Percentiles rank a stretch among this genome's conserved stretches.
These are phyloP conservation scores for Karalla daura DNA, from an alignment of 2,797 vertebrate genomes.

Conservation along the genomic window DNA sequence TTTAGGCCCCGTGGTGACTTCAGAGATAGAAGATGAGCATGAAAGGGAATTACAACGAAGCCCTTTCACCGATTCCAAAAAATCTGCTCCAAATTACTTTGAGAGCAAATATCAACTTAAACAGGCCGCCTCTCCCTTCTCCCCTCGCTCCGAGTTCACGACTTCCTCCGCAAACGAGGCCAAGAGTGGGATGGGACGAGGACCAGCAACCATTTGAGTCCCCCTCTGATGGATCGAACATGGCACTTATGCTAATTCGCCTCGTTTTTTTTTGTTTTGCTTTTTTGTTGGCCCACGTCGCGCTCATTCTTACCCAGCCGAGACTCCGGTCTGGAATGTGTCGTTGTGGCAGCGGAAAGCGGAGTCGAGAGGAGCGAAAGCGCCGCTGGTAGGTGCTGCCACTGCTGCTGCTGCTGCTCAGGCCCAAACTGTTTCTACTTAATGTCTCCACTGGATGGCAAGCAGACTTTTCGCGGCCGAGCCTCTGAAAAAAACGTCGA, in stretches of 20 bases:
- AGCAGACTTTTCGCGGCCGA: constrained; percentile 24
- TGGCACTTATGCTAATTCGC: constrained; percentile 93
- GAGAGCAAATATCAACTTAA: constrained; percentile 89
- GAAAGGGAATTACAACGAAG: constrained; percentile 91
- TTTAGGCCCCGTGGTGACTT: constrained; percentile 85
- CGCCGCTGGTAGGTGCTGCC: constrained; percentile 45
- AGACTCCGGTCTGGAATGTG: constrained; percentile 77
- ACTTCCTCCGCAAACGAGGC: constrained; percentile 87
- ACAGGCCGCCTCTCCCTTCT: constrained; percentile 83
- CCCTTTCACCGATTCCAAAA: constrained; percentile 84
- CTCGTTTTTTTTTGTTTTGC: no score
- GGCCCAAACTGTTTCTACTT: constrained; percentile 34
- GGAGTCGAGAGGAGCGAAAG: no score
- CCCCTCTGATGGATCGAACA: constrained; percentile 89
- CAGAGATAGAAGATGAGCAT: constrained; percentile 88
- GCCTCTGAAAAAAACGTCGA: constrained; percentile 2
- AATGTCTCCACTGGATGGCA: constrained; percentile 30
- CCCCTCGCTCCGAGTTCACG: constrained; percentile 82
- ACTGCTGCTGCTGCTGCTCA: constrained; percentile 37
- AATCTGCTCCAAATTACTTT: constrained; percentile 94
- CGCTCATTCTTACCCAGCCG: constrained; percentile 67
- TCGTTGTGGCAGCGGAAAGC: constrained; percentile 72
- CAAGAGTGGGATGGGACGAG: constrained; percentile 75
- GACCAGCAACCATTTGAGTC: constrained; percentile 86
- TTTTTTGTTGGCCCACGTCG: constrained; percentile 57